These are phyloP conservation scores for Tadarida brasiliensis DNA, from an alignment of 2,797 vertebrate species.

Conservation along the genomic window DNA sequence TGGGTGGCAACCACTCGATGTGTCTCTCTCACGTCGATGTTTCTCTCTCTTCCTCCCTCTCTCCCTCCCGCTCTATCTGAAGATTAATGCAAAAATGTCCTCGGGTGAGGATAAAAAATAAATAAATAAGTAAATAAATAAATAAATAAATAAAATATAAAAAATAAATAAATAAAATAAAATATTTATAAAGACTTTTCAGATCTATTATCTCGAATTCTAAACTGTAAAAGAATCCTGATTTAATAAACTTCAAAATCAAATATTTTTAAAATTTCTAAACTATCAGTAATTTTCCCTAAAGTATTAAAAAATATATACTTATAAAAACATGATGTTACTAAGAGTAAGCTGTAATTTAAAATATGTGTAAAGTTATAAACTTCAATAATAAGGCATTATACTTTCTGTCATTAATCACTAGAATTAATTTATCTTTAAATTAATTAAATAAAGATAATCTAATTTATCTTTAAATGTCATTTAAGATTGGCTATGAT, in stretches of 20 bases:
- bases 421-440: background rate
- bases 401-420: background rate
- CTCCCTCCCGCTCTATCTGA: too few species aligned
- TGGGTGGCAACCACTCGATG: too few species aligned
- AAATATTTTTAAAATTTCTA: slow-evolving; percentile 14
- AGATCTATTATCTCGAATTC: slow-evolving; percentile 19
- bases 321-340: slow-evolving; percentile 7
- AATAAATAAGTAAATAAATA: too few species aligned
- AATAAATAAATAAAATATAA: too few species aligned
- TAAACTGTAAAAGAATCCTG: slow-evolving; percentile 15
- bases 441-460: too few species aligned
- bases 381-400: background rate
- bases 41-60: too few species aligned
- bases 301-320: slow-evolving; percentile 19
- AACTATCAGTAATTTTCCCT: background rate
- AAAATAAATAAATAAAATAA: too few species aligned
- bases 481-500: background rate
- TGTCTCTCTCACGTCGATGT: too few species aligned
- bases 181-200: slow-evolving; percentile 35
- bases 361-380: background rate
- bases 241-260: background rate
- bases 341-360: background rate
- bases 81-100: too few species aligned
- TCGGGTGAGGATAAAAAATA: too few species aligned
- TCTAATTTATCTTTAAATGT: background rate